Evolutionary conservation across 2,113 vertebrate species (phyloP), one percentile per base, ranked within the genome.

Genomic region (Boulengeromyrus knoepffleri): DNA sequence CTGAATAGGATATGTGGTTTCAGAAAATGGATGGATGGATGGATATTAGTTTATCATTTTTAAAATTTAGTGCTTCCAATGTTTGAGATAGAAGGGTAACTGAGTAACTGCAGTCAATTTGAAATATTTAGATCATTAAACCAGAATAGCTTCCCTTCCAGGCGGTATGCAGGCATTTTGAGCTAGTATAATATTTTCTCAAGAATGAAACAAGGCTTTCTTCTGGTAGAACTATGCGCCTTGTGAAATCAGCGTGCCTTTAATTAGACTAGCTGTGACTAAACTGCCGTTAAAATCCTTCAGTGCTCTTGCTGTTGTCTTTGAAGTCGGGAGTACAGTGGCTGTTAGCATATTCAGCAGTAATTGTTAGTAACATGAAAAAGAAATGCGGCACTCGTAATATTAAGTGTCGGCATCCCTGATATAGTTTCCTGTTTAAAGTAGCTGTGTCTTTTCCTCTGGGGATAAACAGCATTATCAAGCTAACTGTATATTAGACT

Each of bases 231-330:
- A 92, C 90, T 90, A 90, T 93, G 92, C 90, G 50, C 92, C 90
- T 89, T 93, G 93, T 94, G 94, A 95, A 94, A 93, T 91, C 56
- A 92, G 93, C 92, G 93, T 94, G 94, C 93, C 95, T 96, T 96
- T 96, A 96, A 96, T 96, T 96, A 96, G 95, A 91, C 94, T 94
- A 93, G 93, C 95, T 94, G 93, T 96, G 96, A 96, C 95, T 96
- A 95, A 96, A 96, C 94, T 94, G 94, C 95, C 94, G 96, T 96
- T 96, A 95, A 96, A 95, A 95, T 94, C 94, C 95, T 95, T 94
- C 93, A 92, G 93, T 27, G 77, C 56, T 85, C 3, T 12, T 39
- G 12, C 56, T 36, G 46, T n/a, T 19, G n/a, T 42, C 90, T 90
- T 90, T 90, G 90, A 90, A 84, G 90, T 85, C 50, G 17, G 88